Conservation (phyloP, 2,113 vertebrate genomes). For the Bos javanicus region DNA sequence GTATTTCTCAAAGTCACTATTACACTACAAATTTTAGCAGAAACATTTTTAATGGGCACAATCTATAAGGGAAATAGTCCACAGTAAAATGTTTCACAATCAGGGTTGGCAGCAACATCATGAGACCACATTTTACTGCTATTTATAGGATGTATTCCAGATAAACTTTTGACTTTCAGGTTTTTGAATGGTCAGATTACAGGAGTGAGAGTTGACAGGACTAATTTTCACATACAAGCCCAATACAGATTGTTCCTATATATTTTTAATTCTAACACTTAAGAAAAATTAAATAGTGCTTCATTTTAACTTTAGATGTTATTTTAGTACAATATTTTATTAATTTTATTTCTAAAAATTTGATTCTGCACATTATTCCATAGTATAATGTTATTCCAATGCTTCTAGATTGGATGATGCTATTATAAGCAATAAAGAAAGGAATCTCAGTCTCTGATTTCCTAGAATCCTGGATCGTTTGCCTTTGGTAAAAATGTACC, state of each 20-base stretch:
- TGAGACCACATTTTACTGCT: conserved; percentile 15
- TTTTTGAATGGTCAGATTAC: conserved; percentile 26
- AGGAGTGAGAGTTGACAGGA: not conserved
- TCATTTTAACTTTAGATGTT: not conserved
- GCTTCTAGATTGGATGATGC: not conserved
- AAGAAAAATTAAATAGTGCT: not conserved
- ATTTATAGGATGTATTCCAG: conserved; percentile 45
- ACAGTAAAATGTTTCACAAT: conserved; percentile 45
- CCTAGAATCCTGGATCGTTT: not conserved
- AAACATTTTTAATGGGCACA: conserved; percentile 54
- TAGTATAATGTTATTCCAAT: not conserved
- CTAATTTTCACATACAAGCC: not conserved
- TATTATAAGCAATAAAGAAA: not conserved
- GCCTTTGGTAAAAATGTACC: not conserved
- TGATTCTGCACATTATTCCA: not conserved
- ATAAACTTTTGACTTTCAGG: conserved; percentile 48
- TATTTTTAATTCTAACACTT: not conserved
- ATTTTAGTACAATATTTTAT: not conserved
- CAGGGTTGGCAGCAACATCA: not conserved
- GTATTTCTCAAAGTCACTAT: conserved; percentile 79
- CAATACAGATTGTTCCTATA: not conserved
- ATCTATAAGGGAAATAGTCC: conserved; percentile 57
- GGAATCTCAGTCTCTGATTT: not conserved
- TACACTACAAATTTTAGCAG: conserved; percentile 53
- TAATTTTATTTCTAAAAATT: not conserved